Conservation (phyloP, 2,888 invertebrate genomes). For the Lithophane leautieri region DNA sequence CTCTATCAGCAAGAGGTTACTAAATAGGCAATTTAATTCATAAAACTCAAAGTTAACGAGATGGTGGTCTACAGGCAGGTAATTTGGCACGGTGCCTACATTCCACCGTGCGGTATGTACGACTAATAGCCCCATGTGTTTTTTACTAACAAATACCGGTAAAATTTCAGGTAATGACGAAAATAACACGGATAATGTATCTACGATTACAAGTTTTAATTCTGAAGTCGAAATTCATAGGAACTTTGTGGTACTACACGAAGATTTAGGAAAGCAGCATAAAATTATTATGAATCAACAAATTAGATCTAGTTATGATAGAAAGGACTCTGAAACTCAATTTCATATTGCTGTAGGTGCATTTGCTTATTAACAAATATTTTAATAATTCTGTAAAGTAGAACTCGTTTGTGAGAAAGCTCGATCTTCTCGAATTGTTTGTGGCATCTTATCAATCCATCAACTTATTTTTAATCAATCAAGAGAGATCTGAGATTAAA, state of each 20-base stretch:
- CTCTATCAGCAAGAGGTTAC: slow-evolving; percentile 59
- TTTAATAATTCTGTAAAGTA: slow-evolving; percentile 30
- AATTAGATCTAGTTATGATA: slow-evolving; percentile 45
- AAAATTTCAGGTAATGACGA: slow-evolving; percentile 79
- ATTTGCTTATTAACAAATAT: slow-evolving; percentile 9
- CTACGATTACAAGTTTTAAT: slow-evolving; percentile 51
- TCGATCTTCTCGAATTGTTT: slow-evolving; percentile 29
- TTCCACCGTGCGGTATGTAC: slow-evolving; percentile 77
- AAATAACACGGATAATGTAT: slow-evolving; percentile 73
- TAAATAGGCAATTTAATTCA: slow-evolving; percentile 78
- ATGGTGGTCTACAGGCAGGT: slow-evolving; percentile 75
- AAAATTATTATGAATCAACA: slow-evolving; percentile 35
- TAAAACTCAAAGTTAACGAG: slow-evolving; percentile 76
- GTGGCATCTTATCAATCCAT: slow-evolving; percentile 8
- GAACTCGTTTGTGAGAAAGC: slow-evolving; percentile 32
- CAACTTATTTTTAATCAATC: slow-evolving; percentile 16
- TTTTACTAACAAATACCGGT: slow-evolving; percentile 74
- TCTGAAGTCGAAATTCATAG: slow-evolving; percentile 41
- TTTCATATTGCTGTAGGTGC: slow-evolving; percentile 26
- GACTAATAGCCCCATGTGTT: slow-evolving; percentile 77
- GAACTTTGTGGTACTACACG: slow-evolving; percentile 41
- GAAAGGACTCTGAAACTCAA: slow-evolving; percentile 28
- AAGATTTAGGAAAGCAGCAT: slow-evolving; percentile 17
- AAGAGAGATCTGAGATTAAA: not conserved
- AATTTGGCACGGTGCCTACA: slow-evolving; percentile 85